phyloP scores from a whole-genome alignment of 2,797 vertebrate species.

The Leptatherina wallacei region DNA sequence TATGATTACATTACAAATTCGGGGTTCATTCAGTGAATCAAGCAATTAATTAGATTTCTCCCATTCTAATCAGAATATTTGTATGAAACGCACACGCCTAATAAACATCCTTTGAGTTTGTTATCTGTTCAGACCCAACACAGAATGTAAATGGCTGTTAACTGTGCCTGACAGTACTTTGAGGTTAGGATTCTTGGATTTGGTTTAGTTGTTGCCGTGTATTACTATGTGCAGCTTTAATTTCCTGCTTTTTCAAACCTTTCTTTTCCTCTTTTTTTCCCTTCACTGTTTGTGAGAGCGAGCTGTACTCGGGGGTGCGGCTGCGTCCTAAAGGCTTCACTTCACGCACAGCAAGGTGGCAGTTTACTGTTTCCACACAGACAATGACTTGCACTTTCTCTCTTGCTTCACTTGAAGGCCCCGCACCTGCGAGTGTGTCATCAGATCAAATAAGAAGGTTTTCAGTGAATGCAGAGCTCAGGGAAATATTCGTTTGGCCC shows the following conservation, averaged over 20 bases:
- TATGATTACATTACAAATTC: constrained; percentile 85
- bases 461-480: constrained; percentile 47
- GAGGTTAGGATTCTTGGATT: constrained; percentile 42
- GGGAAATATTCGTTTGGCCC: constrained; percentile 43
- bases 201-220: constrained; percentile 46
- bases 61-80: constrained; percentile 81
- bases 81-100: constrained; percentile 68
- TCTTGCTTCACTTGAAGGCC: constrained; percentile 66
- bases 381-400: constrained; percentile 82
- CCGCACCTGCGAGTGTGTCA: constrained; percentile 78
- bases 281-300: constrained; percentile 54
- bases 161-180: constrained; percentile 58
- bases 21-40: constrained; percentile 82
- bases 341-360: constrained; percentile 75
- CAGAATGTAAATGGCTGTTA: constrained; percentile 72
- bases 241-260: constrained; percentile 33
- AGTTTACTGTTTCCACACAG: constrained; percentile 72
- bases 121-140: constrained; percentile 53
- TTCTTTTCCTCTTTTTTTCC: constrained; percentile 26
- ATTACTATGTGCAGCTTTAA: constrained; percentile 43
- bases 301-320: constrained; percentile 69
- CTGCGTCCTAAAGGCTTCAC: constrained; percentile 76
- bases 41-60: constrained; percentile 82
- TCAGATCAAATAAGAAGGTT: constrained; percentile 79
- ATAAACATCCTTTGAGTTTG: constrained; percentile 75